Percentiles rank a stretch among this genome's conserved stretches.
These are phyloP conservation scores for Tanaodytes sp. DNA, from an alignment of 2,888 invertebrate species.

Conservation along the genomic window DNA sequence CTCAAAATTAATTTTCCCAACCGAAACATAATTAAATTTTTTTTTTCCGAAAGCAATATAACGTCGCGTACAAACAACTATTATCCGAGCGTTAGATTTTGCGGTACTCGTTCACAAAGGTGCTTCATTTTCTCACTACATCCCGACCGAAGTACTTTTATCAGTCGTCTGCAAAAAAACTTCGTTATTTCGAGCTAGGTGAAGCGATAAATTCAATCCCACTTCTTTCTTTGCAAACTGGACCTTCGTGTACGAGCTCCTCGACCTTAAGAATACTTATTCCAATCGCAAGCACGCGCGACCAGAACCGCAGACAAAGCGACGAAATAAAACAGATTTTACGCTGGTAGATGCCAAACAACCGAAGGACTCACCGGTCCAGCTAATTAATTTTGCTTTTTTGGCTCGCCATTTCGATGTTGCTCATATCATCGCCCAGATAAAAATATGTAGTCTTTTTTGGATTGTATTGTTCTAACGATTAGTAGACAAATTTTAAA, in stretches of 20 bases:
- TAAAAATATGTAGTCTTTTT: no score
- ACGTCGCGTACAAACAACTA: no score
- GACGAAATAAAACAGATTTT: conserved; percentile 36
- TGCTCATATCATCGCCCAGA: neutral
- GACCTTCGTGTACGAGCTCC: conserved; percentile 32
- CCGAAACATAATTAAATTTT: no score
- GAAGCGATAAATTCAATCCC: conserved; percentile 61
- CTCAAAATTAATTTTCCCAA: no score
- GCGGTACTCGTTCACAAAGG: conserved; percentile 4
- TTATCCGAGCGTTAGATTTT: no score
- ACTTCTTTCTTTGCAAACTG: conserved; percentile 46
- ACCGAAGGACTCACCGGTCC: conserved; percentile 7
- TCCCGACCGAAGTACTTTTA: conserved; percentile 56
- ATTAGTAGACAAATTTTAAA: no score
- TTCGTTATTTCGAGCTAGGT: conserved; percentile 57
- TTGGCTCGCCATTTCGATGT: neutral
- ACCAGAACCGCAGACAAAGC: conserved; percentile 39
- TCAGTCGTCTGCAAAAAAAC: conserved; percentile 56
- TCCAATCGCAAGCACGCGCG: conserved; percentile 27
- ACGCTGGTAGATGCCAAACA: conserved; percentile 11
- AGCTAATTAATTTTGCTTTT: conserved; percentile 39
- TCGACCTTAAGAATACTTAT: conserved; percentile 40
- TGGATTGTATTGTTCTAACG: no score
- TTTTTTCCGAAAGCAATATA: no score
- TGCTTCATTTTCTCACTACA: conserved; percentile 36